Conservation (phyloP, 1,140 invertebrate genomes). For the Holcopasites calliopsidis region DNA sequence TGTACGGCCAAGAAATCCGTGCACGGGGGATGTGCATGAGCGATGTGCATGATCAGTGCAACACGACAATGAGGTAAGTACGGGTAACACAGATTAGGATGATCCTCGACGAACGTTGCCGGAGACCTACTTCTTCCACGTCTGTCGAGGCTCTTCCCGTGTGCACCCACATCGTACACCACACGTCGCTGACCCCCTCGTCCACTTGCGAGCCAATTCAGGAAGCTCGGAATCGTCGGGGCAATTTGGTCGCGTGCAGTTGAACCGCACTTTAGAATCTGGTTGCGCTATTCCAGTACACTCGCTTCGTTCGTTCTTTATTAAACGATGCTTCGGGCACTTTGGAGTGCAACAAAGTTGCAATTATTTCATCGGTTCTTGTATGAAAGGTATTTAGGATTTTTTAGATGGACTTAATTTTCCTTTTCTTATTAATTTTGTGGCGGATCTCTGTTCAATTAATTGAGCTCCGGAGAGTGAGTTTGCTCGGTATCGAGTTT, state of each 20-base stretch:
- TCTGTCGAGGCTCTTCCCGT: background rate
- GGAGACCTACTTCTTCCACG: constrained; percentile 45
- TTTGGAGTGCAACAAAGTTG: no score
- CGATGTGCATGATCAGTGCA: constrained; percentile 49
- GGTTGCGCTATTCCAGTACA: no score
- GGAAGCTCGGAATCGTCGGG: constrained; percentile 17
- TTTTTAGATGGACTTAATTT: no score
- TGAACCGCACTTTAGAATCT: background rate
- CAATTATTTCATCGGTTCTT: no score
- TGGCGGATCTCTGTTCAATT: no score
- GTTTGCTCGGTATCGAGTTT: no score
- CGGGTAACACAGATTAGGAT: constrained; percentile 37
- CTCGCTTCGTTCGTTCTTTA: background rate
- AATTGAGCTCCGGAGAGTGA: no score
- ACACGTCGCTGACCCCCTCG: background rate
- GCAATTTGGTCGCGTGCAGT: constrained; percentile 22
- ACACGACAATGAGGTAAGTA: constrained; percentile 50
- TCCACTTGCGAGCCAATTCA: constrained; percentile 14
- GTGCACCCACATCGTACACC: background rate
- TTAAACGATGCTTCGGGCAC: background rate
- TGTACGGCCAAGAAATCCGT: no score
- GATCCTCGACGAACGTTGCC: constrained; percentile 30
- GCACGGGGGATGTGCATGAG: constrained; percentile 11
- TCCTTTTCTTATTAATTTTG: no score
- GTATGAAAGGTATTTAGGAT: no score